Percentiles rank a stretch among this genome's conserved stretches.
phyloP scores from a whole-genome alignment of 2,888 invertebrate genomes.

The Drosophila helvetica region DNA sequence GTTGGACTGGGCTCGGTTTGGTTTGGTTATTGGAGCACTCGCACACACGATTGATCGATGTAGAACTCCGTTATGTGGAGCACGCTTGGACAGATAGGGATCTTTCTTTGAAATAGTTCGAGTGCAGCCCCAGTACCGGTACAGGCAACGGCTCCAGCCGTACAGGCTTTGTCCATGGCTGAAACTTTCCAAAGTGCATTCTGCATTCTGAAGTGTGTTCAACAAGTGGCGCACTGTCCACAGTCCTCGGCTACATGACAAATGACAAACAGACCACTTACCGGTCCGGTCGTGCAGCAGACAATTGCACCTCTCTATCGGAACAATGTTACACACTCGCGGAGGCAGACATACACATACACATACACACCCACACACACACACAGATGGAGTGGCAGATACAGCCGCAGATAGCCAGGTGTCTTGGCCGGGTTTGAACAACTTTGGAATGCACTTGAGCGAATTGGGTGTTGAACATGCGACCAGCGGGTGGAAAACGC shows the following conservation, averaged over 20 bases:
- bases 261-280: slow-evolving; percentile 70
- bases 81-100: slow-evolving; percentile 48
- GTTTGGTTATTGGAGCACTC: slow-evolving; percentile 1
- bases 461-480: slow-evolving; percentile 32
- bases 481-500: neutral
- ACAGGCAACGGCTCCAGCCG: neutral
- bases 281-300: slow-evolving; percentile 23
- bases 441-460: slow-evolving; percentile 74
- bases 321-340: slow-evolving; percentile 40
- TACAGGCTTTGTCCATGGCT: neutral
- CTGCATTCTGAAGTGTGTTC: slow-evolving; percentile 48
- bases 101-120: slow-evolving; percentile 13
- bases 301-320: slow-evolving; percentile 33
- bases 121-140: slow-evolving; percentile 12
- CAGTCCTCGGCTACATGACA: slow-evolving; percentile 52
- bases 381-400: slow-evolving; percentile 40
- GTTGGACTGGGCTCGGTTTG: neutral
- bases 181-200: slow-evolving; percentile 73
- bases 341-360: slow-evolving; percentile 2
- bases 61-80: slow-evolving; percentile 53
- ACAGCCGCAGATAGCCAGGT: slow-evolving; percentile 38
- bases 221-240: slow-evolving; percentile 61
- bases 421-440: slow-evolving; percentile 20
- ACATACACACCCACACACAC: slow-evolving; percentile 3
- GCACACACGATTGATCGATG: slow-evolving; percentile 58